Conservation (phyloP, 2,113 vertebrate genomes). For the Pipra filicauda region DNA sequence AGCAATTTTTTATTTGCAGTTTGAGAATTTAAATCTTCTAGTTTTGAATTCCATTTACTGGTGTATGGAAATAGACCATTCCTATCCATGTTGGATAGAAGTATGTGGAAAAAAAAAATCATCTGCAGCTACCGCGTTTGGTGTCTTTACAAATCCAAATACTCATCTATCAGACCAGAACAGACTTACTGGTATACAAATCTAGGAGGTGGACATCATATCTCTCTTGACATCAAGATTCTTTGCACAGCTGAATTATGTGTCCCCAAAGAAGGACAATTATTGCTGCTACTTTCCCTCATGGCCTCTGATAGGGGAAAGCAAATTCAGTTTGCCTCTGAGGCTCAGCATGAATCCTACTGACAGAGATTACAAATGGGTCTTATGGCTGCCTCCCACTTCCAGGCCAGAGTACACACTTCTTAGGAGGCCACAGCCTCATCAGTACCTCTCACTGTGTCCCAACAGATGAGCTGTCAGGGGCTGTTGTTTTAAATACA, state of each 20-base stretch:
- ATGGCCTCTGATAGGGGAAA: neutral
- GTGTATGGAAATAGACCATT: neutral
- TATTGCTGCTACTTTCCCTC: neutral
- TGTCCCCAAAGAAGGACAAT: neutral
- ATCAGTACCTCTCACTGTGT: neutral
- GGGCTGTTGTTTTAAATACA: neutral
- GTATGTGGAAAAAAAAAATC: neutral
- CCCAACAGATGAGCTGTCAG: neutral
- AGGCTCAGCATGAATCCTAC: neutral
- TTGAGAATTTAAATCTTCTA: neutral
- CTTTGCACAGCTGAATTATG: neutral
- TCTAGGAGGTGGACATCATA: neutral
- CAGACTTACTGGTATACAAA: neutral
- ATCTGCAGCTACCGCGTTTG: neutral
- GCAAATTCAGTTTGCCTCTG: neutral
- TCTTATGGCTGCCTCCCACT: neutral
- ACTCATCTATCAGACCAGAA: neutral
- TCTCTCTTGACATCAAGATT: neutral
- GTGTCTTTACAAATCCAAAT: neutral
- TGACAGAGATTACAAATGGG: neutral
- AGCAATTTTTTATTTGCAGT: neutral
- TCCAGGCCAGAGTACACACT: neutral
- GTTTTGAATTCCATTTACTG: neutral
- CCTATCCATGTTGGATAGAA: neutral
- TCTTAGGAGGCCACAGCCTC: neutral